A percentile compares a stretch with the other conserved stretches of the same genome.
Evolutionary conservation across 92 coral and sea anemone genomes (phyloP).

Genomic region (Bergia sp.): DNA sequence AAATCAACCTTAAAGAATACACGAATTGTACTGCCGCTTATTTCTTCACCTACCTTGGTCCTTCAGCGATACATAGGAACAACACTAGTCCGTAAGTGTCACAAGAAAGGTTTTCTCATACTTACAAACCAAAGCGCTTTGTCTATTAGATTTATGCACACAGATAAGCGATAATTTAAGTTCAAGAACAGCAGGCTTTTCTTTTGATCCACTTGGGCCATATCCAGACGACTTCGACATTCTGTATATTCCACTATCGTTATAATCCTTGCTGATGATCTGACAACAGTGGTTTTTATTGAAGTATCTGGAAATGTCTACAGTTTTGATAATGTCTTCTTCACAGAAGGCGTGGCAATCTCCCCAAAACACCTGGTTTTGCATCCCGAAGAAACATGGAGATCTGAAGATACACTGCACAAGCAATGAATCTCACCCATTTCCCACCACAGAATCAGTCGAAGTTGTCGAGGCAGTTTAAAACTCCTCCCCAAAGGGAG

Average conservation of each 20-base stretch:
- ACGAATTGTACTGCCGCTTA: background rate
- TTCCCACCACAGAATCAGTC: constrained; percentile 27
- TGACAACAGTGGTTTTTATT: background rate
- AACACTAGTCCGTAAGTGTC: background rate
- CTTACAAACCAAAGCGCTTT: constrained; percentile 13
- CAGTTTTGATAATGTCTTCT: background rate
- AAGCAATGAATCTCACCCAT: background rate
- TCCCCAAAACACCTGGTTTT: background rate
- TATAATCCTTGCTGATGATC: background rate
- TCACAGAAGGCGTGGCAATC: background rate
- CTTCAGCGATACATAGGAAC: background rate
- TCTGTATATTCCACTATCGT: constrained; percentile 16
- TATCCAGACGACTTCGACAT: constrained; percentile 37
- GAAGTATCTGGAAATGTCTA: background rate
- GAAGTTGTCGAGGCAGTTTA: constrained; percentile 33
- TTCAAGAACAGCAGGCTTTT: background rate
- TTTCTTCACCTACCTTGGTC: constrained; percentile 3
- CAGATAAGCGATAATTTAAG: background rate
- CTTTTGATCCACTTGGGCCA: background rate
- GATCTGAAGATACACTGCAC: background rate
- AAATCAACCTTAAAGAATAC: background rate
- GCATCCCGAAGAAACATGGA: background rate
- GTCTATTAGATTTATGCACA: background rate
- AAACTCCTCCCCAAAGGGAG: background rate
- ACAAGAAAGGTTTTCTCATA: constrained; percentile 1